A percentile compares a stretch with the other conserved stretches of the same genome.
Evolutionary conservation across 2,797 vertebrate genomes (phyloP).

Genomic region (Distichodus sexfasciatus): DNA sequence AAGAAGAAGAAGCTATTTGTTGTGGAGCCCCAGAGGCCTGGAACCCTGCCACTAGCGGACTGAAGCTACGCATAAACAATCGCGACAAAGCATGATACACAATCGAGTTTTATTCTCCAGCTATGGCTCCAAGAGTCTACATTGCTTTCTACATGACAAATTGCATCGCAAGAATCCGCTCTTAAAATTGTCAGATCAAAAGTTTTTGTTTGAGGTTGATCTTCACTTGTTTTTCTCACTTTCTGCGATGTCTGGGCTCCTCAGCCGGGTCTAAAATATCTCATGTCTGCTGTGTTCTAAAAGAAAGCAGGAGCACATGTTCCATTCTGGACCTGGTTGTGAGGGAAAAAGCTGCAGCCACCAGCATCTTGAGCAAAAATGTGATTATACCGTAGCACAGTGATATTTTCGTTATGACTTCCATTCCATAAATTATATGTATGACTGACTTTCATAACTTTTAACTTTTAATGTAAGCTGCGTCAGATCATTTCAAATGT

Average conservation of each 20-base stretch:
- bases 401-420: no score
- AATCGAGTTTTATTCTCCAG: no score
- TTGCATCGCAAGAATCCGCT: no score
- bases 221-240: neutral
- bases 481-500: no score
- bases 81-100: no score
- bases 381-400: no score
- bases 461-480: no score
- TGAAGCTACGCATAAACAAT: constrained; percentile 14
- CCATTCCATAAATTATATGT: no score
- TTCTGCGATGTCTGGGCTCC: constrained; percentile 21
- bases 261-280: constrained; percentile 31
- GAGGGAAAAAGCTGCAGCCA: constrained; percentile 6
- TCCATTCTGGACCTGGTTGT: constrained; percentile 24
- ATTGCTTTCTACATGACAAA: no score
- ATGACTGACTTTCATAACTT: no score
- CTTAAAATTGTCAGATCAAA: no score
- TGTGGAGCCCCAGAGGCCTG: constrained; percentile 3
- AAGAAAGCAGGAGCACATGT: constrained; percentile 25
- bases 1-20: constrained; percentile 30
- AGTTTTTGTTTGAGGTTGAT: neutral
- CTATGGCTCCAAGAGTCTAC: no score
- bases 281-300: constrained; percentile 28
- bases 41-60: neutral
- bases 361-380: neutral